These are phyloP conservation scores for Phytoseiulus persimilis DNA, from an alignment of 2,888 invertebrate species.

Conservation along the genomic window DNA sequence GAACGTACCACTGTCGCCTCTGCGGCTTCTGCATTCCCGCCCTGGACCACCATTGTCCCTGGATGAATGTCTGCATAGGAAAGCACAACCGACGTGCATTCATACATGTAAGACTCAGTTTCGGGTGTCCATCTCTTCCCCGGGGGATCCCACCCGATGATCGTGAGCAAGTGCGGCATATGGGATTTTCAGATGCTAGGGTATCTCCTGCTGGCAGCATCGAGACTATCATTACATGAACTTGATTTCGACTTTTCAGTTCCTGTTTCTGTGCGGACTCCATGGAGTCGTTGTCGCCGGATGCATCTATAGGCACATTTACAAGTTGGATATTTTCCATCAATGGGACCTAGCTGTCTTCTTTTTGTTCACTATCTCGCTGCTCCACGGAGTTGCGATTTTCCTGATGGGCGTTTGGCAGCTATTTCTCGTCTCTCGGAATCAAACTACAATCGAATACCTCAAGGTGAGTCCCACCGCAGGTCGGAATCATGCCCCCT, in stretches of 20 bases:
- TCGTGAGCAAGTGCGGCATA: too few species aligned
- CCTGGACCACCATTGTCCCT: constrained; percentile 10
- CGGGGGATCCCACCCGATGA: too few species aligned
- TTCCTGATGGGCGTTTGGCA: background rate
- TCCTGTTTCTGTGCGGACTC: background rate
- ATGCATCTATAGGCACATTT: background rate
- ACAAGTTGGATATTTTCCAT: background rate
- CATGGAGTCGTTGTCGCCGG: background rate
- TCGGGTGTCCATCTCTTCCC: too few species aligned
- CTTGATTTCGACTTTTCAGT: constrained; percentile 7
- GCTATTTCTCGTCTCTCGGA: background rate
- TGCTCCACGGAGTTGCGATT: background rate
- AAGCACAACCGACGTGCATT: constrained; percentile 24
- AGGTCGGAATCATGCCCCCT: too few species aligned
- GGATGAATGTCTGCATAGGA: constrained; percentile 17
- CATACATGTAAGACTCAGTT: background rate
- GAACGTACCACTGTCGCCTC: background rate
- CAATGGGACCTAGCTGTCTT: background rate
- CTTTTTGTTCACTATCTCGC: background rate
- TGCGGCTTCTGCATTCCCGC: constrained; percentile 13
- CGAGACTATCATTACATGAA: background rate
- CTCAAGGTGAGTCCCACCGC: background rate
- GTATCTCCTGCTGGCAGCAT: background rate
- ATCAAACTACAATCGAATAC: constrained; percentile 25
- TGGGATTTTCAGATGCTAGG: too few species aligned